Evolutionary conservation across 2,113 vertebrate genomes (phyloP).

Genomic region (Thalassoma bifasciatum): DNA sequence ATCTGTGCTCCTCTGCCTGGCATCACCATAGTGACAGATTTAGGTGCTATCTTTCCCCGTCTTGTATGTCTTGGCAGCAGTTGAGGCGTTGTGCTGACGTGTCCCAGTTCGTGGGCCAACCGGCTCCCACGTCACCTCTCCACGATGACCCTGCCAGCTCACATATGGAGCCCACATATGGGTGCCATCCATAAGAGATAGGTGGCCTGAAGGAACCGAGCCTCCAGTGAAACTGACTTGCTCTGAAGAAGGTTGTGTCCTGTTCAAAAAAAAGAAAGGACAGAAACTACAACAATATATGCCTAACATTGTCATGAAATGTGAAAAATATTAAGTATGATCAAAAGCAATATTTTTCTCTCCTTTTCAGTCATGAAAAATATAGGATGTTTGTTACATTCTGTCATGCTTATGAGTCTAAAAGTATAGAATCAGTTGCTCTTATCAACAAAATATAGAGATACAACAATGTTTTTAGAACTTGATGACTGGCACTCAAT

Average conservation of each 20-base stretch:
- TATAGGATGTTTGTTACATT: too few relatives aligned
- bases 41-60: conserved; percentile 62
- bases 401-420: too few relatives aligned
- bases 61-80: conserved; percentile 72
- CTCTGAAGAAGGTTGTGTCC: conserved; percentile 38
- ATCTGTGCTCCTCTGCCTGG: conserved; percentile 53
- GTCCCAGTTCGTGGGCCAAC: conserved; percentile 73
- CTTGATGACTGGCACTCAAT: too few relatives aligned
- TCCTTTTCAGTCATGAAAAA: too few relatives aligned
- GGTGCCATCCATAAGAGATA: conserved; percentile 77
- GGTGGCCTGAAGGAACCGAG: conserved; percentile 51
- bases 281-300: too few relatives aligned
- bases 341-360: too few relatives aligned
- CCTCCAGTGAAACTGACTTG: conserved; percentile 37
- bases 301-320: too few relatives aligned
- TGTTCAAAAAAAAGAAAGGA: not conserved
- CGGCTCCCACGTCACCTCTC: conserved; percentile 51
- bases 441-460: too few relatives aligned
- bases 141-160: conserved; percentile 68
- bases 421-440: too few relatives aligned
- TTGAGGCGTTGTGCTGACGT: conserved; percentile 55
- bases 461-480: too few relatives aligned
- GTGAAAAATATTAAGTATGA: too few relatives aligned
- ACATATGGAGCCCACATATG: conserved; percentile 78
- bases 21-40: conserved; percentile 70